Percentiles rank a stretch among this genome's conserved stretches.
These are phyloP conservation scores for Zaprionus nigranus DNA, from an alignment of 1,140 invertebrate genomes.

Conservation along the genomic window DNA sequence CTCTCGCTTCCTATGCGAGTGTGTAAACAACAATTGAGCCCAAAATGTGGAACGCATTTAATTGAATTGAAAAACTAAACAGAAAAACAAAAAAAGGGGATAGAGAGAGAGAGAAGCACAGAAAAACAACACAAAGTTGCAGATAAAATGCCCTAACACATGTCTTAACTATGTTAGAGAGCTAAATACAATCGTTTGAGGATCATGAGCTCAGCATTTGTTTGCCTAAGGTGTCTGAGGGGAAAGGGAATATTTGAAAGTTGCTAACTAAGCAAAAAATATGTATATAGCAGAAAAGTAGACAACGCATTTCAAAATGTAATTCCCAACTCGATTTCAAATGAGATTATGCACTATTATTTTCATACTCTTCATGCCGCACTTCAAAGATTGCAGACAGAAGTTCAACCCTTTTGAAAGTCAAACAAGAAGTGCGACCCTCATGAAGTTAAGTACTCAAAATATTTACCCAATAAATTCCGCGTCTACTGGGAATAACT, in stretches of 20 bases:
- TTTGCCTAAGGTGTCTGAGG: background rate
- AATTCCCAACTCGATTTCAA: background rate
- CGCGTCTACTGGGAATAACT: background rate
- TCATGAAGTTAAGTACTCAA: background rate
- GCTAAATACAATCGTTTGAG: background rate
- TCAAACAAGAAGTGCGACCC: background rate
- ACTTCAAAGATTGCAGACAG: background rate
- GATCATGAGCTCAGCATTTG: background rate
- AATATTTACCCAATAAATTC: constrained; percentile 6
- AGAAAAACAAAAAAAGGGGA: constrained; percentile 9
- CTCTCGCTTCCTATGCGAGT: constrained; percentile 3
- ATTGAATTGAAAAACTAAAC: constrained; percentile 70
- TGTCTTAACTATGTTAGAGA: background rate
- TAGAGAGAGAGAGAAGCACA: background rate
- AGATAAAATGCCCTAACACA: constrained; percentile 1
- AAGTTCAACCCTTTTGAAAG: background rate
- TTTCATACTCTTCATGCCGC: background rate
- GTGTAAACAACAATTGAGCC: constrained; percentile 61
- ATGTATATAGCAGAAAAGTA: background rate
- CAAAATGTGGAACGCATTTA: constrained; percentile 67
- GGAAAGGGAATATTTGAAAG: background rate
- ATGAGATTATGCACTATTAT: background rate
- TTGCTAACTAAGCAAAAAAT: background rate
- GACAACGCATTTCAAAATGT: background rate
- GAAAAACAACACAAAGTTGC: constrained; percentile 5